Conservation (phyloP, 2,888 invertebrate species). For the Arenicola marina region DNA sequence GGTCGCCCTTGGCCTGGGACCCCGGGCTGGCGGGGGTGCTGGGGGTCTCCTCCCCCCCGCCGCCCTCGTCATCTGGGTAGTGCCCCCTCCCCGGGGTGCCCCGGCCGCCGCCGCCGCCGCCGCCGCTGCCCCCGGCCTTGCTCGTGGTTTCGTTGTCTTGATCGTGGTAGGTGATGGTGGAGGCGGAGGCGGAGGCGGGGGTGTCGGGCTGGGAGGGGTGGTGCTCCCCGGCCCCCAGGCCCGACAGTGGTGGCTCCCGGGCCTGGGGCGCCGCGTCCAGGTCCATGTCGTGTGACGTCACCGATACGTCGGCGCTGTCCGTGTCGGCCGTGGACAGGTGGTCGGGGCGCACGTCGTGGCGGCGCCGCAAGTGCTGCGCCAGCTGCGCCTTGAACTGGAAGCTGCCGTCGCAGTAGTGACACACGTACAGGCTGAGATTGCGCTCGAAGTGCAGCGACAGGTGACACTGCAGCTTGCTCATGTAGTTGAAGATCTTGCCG, state of each 20-base stretch:
- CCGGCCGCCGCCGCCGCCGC: not conserved
- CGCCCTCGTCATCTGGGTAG: not conserved
- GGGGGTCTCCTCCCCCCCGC: too few relatives aligned
- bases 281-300: not conserved
- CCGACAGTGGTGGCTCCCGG: not conserved
- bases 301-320: constrained; percentile 1
- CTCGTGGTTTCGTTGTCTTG: too few relatives aligned
- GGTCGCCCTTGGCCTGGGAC: not conserved
- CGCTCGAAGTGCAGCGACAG: constrained; percentile 53
- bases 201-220: not conserved
- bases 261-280: not conserved
- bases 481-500: constrained; percentile 47
- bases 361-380: constrained; percentile 40
- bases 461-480: constrained; percentile 53
- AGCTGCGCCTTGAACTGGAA: constrained; percentile 52
- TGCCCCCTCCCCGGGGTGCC: not conserved
- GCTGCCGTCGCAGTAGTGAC: constrained; percentile 48
- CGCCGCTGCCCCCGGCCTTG: not conserved
- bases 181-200: not conserved
- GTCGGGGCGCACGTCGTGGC: constrained; percentile 8
- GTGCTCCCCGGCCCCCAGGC: not conserved
- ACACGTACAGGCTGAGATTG: constrained; percentile 46
- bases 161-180: not conserved
- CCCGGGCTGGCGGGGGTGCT: constrained; percentile 2
- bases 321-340: not conserved